Conservation (phyloP, 2,113 vertebrate genomes). For the Trichomycterus rosablanca region DNA sequence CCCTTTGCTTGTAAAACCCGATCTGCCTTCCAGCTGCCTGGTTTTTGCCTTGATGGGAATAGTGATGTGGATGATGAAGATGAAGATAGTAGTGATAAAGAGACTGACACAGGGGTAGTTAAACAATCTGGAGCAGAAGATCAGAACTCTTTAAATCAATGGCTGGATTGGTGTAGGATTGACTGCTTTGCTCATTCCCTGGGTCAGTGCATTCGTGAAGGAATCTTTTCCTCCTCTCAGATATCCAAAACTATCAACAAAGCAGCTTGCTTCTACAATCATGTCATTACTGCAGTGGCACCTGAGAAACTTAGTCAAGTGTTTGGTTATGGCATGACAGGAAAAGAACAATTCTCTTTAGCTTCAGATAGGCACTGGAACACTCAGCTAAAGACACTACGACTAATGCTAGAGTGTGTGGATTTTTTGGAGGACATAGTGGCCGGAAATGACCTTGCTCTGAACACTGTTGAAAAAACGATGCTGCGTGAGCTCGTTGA, state of each 20-base stretch:
- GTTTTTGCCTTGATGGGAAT: slow-evolving; percentile 53
- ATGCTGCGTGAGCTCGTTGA: slow-evolving; percentile 66
- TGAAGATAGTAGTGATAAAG: slow-evolving; percentile 44
- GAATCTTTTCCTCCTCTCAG: slow-evolving; percentile 59
- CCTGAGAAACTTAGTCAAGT: slow-evolving; percentile 69
- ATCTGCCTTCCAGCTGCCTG: slow-evolving; percentile 60
- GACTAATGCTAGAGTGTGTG: slow-evolving; percentile 66
- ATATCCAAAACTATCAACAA: slow-evolving; percentile 62
- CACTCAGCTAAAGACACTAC: slow-evolving; percentile 66
- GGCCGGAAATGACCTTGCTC: slow-evolving; percentile 60
- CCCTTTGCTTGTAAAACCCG: slow-evolving; percentile 41
- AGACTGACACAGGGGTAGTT: slow-evolving; percentile 25
- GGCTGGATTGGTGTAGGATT: slow-evolving; percentile 62
- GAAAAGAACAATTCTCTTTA: slow-evolving; percentile 31
- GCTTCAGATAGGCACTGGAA: slow-evolving; percentile 60
- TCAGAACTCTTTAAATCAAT: slow-evolving; percentile 60
- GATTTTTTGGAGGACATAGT: slow-evolving; percentile 73
- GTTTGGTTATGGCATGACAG: slow-evolving; percentile 52
- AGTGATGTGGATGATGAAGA: slow-evolving; percentile 46
- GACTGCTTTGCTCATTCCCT: slow-evolving; percentile 71
- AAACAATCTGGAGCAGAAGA: slow-evolving; percentile 26
- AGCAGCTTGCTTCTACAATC: slow-evolving; percentile 68
- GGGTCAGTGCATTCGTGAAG: slow-evolving; percentile 65
- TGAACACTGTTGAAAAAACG: slow-evolving; percentile 57
- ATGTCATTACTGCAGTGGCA: slow-evolving; percentile 68